Evolutionary conservation across 2,797 vertebrate species (phyloP).

Genomic region (Sebastolobus alascanus): DNA sequence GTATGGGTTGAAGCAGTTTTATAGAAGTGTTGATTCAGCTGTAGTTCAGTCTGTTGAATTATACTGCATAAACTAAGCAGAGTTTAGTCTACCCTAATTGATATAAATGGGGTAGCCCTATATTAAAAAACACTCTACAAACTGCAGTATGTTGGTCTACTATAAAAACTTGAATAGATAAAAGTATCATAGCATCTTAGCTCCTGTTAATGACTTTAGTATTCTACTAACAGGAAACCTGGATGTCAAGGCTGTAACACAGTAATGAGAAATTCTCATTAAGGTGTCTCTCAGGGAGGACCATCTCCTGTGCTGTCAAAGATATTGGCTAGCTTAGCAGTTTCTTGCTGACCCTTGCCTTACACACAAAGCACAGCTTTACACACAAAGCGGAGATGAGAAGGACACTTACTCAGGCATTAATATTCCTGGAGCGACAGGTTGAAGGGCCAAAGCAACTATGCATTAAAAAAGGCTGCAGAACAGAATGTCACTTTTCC

Average conservation of each 20-base stretch:
- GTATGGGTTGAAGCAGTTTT: background rate
- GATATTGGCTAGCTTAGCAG: conserved; percentile 27
- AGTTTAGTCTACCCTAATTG: background rate
- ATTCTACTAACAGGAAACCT: conserved; percentile 14
- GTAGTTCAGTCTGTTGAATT: background rate
- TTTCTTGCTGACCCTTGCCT: conserved; percentile 11
- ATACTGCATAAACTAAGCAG: background rate
- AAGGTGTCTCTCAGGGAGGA: conserved; percentile 14
- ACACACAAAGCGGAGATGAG: conserved; percentile 8
- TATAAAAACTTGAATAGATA: background rate
- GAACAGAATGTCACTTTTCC: conserved; percentile 51
- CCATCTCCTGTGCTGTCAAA: conserved; percentile 15
- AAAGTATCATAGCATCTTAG: background rate
- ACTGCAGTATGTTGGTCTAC: background rate
- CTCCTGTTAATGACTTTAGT: background rate
- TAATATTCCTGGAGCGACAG: conserved; percentile 42
- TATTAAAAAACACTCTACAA: background rate
- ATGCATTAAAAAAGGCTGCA: background rate
- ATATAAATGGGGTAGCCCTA: background rate
- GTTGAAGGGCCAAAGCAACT: conserved; percentile 9
- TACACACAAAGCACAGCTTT: conserved; percentile 6
- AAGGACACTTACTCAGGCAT: conserved; percentile 1
- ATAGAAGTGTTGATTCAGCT: background rate
- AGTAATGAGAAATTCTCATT: conserved; percentile 44
- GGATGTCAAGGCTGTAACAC: conserved; percentile 18